Conservation (phyloP, 2,888 invertebrate species). For the Leptopterna dolabrata region DNA sequence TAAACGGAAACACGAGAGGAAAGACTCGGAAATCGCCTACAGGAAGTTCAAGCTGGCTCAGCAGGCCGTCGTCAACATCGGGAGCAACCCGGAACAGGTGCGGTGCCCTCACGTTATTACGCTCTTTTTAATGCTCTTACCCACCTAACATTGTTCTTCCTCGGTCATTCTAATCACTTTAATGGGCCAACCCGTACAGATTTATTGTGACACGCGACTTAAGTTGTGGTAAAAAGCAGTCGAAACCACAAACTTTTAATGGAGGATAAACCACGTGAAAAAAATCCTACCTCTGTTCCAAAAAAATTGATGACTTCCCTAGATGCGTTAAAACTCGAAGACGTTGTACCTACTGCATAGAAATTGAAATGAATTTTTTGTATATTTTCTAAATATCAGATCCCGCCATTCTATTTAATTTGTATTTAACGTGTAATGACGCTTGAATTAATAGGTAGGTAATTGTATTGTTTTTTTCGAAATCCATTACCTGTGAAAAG, state of each 20-base stretch:
- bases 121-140: not conserved
- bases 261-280: too few species aligned
- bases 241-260: not conserved
- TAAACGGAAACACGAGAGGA: slow-evolving; percentile 95
- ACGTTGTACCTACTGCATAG: too few species aligned
- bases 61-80: slow-evolving; percentile 64
- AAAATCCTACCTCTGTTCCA: not conserved
- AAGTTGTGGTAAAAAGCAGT: not conserved
- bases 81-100: slow-evolving; percentile 63
- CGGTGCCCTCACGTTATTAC: not conserved
- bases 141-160: not conserved
- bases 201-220: not conserved
- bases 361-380: too few species aligned
- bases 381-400: too few species aligned
- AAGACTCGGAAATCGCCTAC: slow-evolving; percentile 90
- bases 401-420: too few species aligned
- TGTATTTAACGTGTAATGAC: too few species aligned
- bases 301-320: too few species aligned
- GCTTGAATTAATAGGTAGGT: too few species aligned
- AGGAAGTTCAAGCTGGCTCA: slow-evolving; percentile 78
- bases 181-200: not conserved
- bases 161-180: not conserved
- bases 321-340: too few species aligned
- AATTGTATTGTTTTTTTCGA: too few species aligned
- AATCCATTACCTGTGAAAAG: too few species aligned